phyloP scores from a whole-genome alignment of 2,888 invertebrate species.

The Nebria brevicollis region DNA sequence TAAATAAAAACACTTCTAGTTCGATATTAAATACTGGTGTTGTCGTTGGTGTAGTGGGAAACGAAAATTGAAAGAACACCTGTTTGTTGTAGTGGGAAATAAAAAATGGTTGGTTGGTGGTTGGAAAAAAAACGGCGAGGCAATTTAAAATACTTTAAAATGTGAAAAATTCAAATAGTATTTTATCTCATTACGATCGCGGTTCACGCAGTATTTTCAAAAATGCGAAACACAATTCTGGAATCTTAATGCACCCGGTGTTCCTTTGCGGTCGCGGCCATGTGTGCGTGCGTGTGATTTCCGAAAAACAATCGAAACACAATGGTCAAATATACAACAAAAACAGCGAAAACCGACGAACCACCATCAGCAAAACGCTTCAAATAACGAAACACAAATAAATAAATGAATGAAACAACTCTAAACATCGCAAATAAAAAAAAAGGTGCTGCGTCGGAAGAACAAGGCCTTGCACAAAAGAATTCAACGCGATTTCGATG shows the following conservation, averaged over 20 bases:
- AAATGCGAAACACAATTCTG: constrained; percentile 30
- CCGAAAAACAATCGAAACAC: constrained; percentile 35
- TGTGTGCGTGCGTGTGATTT: constrained; percentile 22
- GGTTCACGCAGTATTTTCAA: constrained; percentile 9
- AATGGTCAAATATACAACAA: constrained; percentile 52
- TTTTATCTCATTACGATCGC: constrained; percentile 35
- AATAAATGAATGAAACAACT: background rate
- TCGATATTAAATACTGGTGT: background rate
- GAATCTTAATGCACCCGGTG: constrained; percentile 34
- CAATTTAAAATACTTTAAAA: constrained; percentile 9
- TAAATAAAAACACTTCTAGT: background rate
- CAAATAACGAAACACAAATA: constrained; percentile 18
- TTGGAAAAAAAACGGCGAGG: background rate
- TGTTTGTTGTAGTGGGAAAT: background rate
- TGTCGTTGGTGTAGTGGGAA: background rate
- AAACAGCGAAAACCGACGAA: constrained; percentile 58
- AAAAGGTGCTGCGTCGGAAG: constrained; percentile 49
- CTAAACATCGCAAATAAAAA: constrained; percentile 8
- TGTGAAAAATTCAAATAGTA: constrained; percentile 34
- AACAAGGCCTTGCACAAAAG: constrained; percentile 56
- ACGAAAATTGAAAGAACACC: background rate
- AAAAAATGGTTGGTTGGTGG: background rate
- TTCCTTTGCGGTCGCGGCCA: too few relatives aligned
- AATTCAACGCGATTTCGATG: constrained; percentile 59
- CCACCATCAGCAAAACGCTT: constrained; percentile 49